A percentile compares a stretch with the other conserved stretches of the same genome.
Evolutionary conservation across 1,140 invertebrate genomes (phyloP).

Genomic region (Adelges cooleyi): DNA sequence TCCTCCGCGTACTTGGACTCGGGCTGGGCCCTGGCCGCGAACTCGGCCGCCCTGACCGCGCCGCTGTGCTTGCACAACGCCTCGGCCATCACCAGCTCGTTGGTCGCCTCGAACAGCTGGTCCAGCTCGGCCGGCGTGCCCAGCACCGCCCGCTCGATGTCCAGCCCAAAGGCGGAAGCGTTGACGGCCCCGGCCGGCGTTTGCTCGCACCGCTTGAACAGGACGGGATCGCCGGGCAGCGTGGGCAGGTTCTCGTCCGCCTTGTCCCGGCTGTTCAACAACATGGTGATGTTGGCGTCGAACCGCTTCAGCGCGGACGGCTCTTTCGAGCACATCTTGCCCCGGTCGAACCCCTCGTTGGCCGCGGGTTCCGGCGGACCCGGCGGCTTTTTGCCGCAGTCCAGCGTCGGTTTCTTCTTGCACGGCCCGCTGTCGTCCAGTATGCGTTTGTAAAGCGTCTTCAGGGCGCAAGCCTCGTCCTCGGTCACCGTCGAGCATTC

Average conservation of each 20-base stretch:
- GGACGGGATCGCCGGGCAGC: not conserved
- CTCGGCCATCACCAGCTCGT: conserved; percentile 16
- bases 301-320: not conserved
- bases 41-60: conserved; percentile 11
- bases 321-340: not conserved
- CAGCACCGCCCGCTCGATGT: not conserved
- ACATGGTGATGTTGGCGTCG: not conserved
- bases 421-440: not conserved
- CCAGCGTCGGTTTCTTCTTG: not conserved
- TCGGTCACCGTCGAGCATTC: not conserved
- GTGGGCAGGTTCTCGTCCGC: not conserved
- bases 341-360: too few relatives aligned
- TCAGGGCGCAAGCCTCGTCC: not conserved
- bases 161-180: not conserved
- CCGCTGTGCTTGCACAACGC: conserved; percentile 15
- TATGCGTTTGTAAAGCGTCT: not conserved
- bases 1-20: conserved; percentile 19
- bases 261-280: not conserved
- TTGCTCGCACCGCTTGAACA: not conserved
- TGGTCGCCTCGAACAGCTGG: not conserved
- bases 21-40: conserved; percentile 10
- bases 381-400: not conserved
- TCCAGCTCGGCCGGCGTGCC: not conserved
- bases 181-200: not conserved
- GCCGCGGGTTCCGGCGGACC: too few relatives aligned